Evolutionary conservation across 2,888 invertebrate genomes (phyloP), one percentile per base, ranked within the genome.

Genomic region (Drosophila emarginata): DNA sequence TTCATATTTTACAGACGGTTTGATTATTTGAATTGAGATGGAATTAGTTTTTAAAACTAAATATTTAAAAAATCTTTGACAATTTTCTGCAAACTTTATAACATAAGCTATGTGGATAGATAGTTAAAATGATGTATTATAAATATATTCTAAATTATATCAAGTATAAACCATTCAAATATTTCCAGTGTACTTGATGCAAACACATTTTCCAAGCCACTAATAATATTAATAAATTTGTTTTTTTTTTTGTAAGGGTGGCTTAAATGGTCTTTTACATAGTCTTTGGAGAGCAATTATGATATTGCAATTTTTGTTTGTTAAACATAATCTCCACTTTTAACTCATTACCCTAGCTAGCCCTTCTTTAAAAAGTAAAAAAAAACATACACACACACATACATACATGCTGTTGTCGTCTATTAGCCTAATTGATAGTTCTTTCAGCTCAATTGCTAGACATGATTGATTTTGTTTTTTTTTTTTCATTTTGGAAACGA

Each of bases 341-440:
- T 21, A 36, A 56, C 39, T 39, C 67, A 14, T 32, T 52, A 26
- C 21, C 18, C 15, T 57, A 21, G 2, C 26, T 58, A 12, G 11
- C 56, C 51, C 51, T 12, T 15, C 37, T 52, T 53, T 51, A 15
- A 39, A 32, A 32, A 32, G 9, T 1, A 32, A 32, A 4, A 32
- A 32, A n/a, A 37, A 28, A 28, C 6, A 37, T n/a, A n/a, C 37
- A 14, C n/a, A 37, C 37, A 39, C 32, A 32, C 32, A 32, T 4
- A 39, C 14, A 14, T 14, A 39, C 1, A 39, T 7, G 1, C 9
- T 32, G 32, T 32, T 32, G 32, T 32, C 39, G 5, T 37, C 73
- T 71, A 80, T 86, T 81, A 86, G 71, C 63, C 65, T 83, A 86
- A 82, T 82, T 83, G 84, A 80, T 83, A 83, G 84, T 79, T 76